These are phyloP conservation scores for Cyanoramphus novaezelandiae DNA, from an alignment of 2,113 vertebrate genomes.

Conservation along the genomic window DNA sequence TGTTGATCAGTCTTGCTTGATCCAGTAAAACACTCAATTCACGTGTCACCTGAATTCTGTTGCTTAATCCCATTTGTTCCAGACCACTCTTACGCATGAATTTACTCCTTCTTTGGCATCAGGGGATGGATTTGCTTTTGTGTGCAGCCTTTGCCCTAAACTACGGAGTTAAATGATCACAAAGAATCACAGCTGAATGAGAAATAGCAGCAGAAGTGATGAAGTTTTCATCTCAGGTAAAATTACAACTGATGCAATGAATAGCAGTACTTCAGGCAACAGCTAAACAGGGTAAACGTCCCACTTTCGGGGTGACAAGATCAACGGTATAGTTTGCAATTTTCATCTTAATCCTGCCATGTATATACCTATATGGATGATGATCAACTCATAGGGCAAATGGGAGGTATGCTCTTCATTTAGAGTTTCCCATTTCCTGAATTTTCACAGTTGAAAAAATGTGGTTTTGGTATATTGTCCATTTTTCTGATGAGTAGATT, in stretches of 20 bases:
- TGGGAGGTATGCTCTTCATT: not conserved
- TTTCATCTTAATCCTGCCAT: not conserved
- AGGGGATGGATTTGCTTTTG: not conserved
- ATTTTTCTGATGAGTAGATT: not conserved
- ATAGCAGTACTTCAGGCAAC: not conserved
- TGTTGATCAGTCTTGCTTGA: not conserved
- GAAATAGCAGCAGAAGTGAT: not conserved
- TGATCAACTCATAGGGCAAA: not conserved
- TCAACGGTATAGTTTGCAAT: not conserved
- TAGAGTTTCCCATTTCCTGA: not conserved
- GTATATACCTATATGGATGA: not conserved
- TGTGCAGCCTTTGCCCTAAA: not conserved
- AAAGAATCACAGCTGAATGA: not conserved
- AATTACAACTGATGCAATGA: not conserved
- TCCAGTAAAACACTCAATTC: not conserved
- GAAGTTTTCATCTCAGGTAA: not conserved
- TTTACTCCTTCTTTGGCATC: not conserved
- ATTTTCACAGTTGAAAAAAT: not conserved
- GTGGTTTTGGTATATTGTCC: not conserved
- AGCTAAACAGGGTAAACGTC: not conserved
- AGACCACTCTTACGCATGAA: not conserved
- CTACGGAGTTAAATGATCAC: not conserved
- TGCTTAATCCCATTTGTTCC: not conserved
- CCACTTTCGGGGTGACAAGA: not conserved
- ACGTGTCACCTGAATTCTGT: not conserved